phyloP scores from a whole-genome alignment of 2,888 invertebrate species.

The Tetropium fuscum region DNA sequence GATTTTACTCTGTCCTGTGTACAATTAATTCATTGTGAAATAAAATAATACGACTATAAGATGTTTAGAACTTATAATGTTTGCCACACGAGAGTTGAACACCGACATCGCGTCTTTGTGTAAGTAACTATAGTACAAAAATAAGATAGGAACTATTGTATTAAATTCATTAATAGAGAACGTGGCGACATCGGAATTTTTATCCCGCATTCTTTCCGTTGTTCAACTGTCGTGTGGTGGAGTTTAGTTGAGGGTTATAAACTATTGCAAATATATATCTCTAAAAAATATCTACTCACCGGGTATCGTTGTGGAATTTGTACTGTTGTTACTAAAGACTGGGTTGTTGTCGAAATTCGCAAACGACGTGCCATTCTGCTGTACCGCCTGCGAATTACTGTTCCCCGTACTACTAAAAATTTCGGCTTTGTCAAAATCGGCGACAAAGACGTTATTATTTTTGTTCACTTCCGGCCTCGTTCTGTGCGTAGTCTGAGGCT shows the following conservation, averaged over 20 bases:
- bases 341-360: constrained; percentile 82
- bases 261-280: background rate
- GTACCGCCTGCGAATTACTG: constrained; percentile 42
- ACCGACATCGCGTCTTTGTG: too few relatives aligned
- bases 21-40: too few relatives aligned
- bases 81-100: too few relatives aligned
- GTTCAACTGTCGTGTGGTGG: too few relatives aligned
- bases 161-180: too few relatives aligned
- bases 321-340: constrained; percentile 69
- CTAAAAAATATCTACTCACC: constrained; percentile 31
- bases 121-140: too few relatives aligned
- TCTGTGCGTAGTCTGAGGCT: constrained; percentile 43
- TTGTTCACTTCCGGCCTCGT: constrained; percentile 52
- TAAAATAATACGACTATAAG: too few relatives aligned
- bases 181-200: too few relatives aligned
- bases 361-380: constrained; percentile 62
- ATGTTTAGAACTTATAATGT: too few relatives aligned
- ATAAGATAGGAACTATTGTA: too few relatives aligned
- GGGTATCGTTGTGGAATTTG: constrained; percentile 22
- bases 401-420: constrained; percentile 70
- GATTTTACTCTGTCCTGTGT: too few relatives aligned
- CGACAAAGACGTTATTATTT: constrained; percentile 68
- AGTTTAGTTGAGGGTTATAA: background rate
- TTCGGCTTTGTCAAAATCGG: constrained; percentile 79
- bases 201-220: too few relatives aligned